Evolutionary conservation across 1,140 invertebrate genomes (phyloP), one percentile per base, ranked within the genome.

Genomic region (Adelges cooleyi): DNA sequence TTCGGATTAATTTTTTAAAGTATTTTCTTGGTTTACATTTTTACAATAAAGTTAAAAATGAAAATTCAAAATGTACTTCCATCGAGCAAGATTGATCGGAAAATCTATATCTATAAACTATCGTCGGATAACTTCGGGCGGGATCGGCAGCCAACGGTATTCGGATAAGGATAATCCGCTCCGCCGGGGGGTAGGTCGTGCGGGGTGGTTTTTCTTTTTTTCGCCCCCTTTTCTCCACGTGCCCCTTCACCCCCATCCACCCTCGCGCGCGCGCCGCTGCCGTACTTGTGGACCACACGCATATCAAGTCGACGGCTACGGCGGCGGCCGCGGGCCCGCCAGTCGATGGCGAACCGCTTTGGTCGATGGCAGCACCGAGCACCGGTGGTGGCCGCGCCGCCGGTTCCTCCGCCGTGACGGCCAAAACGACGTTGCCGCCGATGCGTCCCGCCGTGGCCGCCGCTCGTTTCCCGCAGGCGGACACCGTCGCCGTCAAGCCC

Each of bases 281-380:
- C 70, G 73, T 74, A 74, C 74, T 73, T 72, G 70, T 70, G 66
- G 71, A 70, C 40, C 51, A 50, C 23, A 18, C 67, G 62, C 40
- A 62, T 48, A 40, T 50, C 29, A 38, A 17, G 27, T 18, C 36
- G 69, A 66, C 20, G 65, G 70, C 65, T 33, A 65, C 62, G 42
- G 40, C 69, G 49, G 48, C 67, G 65, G 22, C 59, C 40, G 59
- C 65, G 27, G 53, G 69, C 74, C 52, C 72, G 71, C 71, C 52
- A 54, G 51, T 65, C 66, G 49, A 62, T 50, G 48, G 68, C 69
- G 56, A 67, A 18, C 50, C 68, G 67, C 38, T 62, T 54, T 66
- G 62, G 59, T 67, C 67, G 69, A 75, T 75, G 76, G 74, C 74
- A 67, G 76, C 76, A 72, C 74, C 74, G 70, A 78, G 29, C 65